phyloP scores from a whole-genome alignment of 2,797 vertebrate species.

The Dermochelys coriacea region DNA sequence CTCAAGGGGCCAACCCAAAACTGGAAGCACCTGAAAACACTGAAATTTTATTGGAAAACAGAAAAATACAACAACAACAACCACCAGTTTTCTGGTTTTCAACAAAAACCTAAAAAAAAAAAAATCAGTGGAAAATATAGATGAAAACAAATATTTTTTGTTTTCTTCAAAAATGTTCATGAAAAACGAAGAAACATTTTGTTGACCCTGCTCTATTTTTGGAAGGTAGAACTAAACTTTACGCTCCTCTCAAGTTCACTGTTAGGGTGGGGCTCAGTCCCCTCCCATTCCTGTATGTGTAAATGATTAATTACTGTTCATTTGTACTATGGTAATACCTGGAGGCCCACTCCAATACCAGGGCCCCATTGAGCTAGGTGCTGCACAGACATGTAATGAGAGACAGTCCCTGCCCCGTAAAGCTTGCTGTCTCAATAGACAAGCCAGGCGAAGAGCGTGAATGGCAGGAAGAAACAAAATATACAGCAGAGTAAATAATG shows the following conservation, averaged over 20 bases:
- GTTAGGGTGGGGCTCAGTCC: too few relatives aligned
- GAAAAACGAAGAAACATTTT: not conserved
- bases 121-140: not conserved
- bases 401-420: not conserved
- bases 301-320: not conserved
- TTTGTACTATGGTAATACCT: not conserved
- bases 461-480: not conserved
- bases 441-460: not conserved
- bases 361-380: not conserved
- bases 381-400: not conserved
- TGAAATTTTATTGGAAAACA: not conserved
- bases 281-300: not conserved
- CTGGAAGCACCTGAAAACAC: not conserved
- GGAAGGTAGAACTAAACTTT: not conserved
- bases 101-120: not conserved
- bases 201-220: not conserved
- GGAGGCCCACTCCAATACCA: not conserved
- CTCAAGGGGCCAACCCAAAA: rapidly evolving
- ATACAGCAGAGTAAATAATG: not conserved
- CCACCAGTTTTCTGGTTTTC: not conserved
- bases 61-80: rapidly evolving
- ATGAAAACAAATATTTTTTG: not conserved
- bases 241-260: not conserved
- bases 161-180: not conserved
- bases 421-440: not conserved